A percentile compares a stretch with the other conserved stretches of the same genome.
These are phyloP conservation scores for Agrotis puta DNA, from an alignment of 2,888 invertebrate species.

Conservation along the genomic window DNA sequence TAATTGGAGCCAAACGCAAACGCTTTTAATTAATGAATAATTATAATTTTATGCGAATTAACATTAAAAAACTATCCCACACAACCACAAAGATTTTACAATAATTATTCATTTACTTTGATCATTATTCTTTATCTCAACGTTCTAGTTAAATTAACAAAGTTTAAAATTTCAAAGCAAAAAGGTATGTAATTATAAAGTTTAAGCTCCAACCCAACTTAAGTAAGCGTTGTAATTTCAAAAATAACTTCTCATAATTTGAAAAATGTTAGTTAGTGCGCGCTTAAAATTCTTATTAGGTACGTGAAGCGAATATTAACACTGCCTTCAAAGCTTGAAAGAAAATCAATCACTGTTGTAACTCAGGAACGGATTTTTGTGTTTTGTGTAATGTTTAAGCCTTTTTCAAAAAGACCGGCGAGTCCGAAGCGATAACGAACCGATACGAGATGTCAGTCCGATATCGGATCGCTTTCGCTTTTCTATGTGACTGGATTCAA, in stretches of 20 bases:
- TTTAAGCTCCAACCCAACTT: slow-evolving; percentile 59
- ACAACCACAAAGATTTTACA: slow-evolving; percentile 33
- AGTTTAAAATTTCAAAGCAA: slow-evolving; percentile 64
- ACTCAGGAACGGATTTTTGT: slow-evolving; percentile 10
- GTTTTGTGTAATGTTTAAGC: background rate
- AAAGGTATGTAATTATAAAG: slow-evolving; percentile 67
- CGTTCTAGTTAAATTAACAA: slow-evolving; percentile 57
- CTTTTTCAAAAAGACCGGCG: too few species aligned
- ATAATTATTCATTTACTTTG: slow-evolving; percentile 48
- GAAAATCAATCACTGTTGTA: slow-evolving; percentile 38
- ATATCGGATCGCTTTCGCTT: too few species aligned
- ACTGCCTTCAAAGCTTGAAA: slow-evolving; percentile 22
- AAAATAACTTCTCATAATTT: slow-evolving; percentile 57
- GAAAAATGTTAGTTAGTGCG: slow-evolving; percentile 56
- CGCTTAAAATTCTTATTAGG: slow-evolving; percentile 46
- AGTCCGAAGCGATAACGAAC: too few species aligned
- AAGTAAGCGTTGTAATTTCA: slow-evolving; percentile 52
- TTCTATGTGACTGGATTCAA: too few species aligned
- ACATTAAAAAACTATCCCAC: background rate
- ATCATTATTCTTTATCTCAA: slow-evolving; percentile 57
- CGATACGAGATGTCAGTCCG: too few species aligned
- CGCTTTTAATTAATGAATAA: background rate
- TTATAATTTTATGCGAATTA: background rate
- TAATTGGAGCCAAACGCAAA: background rate
- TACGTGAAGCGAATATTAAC: slow-evolving; percentile 34